phyloP scores from a whole-genome alignment of 2,113 vertebrate genomes.

The Plectropomus leopardus region DNA sequence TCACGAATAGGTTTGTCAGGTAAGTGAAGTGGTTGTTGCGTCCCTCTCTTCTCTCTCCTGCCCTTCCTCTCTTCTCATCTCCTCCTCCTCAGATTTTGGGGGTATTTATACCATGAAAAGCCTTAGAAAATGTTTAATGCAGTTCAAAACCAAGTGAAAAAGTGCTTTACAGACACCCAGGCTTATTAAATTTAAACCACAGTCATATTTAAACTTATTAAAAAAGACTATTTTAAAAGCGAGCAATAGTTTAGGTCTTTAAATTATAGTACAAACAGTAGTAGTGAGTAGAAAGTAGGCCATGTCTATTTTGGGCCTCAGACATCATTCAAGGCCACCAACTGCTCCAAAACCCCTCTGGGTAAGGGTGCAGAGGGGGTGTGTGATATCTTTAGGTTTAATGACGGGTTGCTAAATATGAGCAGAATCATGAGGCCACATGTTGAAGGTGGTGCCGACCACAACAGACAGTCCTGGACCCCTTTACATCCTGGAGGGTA shows the following conservation, averaged over 20 bases:
- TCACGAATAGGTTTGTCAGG: constrained; percentile 95
- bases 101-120: not conserved
- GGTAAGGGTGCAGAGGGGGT: constrained; percentile 30
- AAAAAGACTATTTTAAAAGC: not conserved
- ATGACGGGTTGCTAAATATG: constrained; percentile 74
- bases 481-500: not conserved
- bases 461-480: not conserved
- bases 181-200: not conserved
- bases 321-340: constrained; percentile 50
- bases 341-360: constrained; percentile 52
- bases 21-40: constrained; percentile 57
- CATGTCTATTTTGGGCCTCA: constrained; percentile 59
- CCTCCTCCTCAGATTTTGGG: not conserved
- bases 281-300: constrained; percentile 45
- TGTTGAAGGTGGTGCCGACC: constrained; percentile 58
- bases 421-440: constrained; percentile 47
- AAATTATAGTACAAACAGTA: constrained; percentile 41
- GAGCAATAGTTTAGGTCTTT: not conserved
- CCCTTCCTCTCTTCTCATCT: not conserved
- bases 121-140: not conserved
- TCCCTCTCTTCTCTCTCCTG: not conserved
- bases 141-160: not conserved
- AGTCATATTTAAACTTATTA: constrained; percentile 2
- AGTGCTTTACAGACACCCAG: not conserved
- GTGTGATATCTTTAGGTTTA: constrained; percentile 77